Conservation (phyloP, 2,888 invertebrate species). For the Amphimallon solstitiale region DNA sequence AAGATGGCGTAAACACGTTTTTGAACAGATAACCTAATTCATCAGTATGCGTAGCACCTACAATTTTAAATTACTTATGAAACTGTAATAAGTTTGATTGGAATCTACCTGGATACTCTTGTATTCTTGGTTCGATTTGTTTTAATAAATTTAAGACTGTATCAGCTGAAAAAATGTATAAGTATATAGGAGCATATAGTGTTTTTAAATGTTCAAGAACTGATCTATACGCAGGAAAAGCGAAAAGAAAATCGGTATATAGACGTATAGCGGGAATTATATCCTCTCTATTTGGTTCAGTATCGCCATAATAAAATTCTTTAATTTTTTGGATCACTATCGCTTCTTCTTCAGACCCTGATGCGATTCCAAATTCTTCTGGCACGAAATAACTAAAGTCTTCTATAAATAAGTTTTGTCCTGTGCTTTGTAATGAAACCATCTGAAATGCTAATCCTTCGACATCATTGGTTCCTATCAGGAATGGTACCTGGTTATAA, state of each 20-base stretch:
- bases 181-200: conserved; percentile 11
- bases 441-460: background rate
- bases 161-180: conserved; percentile 26
- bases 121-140: background rate
- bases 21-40: conserved; percentile 24
- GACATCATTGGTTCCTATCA: background rate
- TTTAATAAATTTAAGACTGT: conserved; percentile 12
- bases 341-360: background rate
- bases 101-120: background rate
- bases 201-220: conserved; percentile 10
- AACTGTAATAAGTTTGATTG: background rate
- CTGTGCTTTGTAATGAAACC: background rate
- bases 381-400: background rate
- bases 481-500: background rate
- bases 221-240: conserved; percentile 25
- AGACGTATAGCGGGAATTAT: conserved; percentile 2
- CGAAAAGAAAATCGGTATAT: conserved; percentile 9
- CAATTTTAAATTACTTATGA: background rate
- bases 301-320: conserved; percentile 22
- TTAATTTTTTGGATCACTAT: background rate
- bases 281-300: background rate
- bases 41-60: conserved; percentile 27
- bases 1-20: background rate
- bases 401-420: background rate
- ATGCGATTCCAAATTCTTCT: background rate